Conservation (phyloP, 1,140 invertebrate genomes). For the Bombyx mandarina region DNA sequence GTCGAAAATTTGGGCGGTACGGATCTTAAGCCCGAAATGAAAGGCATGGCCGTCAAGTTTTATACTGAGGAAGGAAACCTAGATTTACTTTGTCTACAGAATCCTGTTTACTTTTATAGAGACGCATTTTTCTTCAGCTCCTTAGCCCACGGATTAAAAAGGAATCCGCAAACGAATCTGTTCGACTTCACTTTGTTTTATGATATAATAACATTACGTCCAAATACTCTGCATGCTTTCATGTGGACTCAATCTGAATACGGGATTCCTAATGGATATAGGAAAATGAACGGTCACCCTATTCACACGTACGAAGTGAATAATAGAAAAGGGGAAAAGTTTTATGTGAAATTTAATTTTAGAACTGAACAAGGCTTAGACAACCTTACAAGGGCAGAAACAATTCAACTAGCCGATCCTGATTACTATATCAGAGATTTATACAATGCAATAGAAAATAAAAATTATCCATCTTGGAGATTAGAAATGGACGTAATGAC, state of each 20-base stretch:
- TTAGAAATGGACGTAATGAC: slow-evolving; percentile 71
- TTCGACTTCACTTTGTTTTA: slow-evolving; percentile 88
- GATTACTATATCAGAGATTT: slow-evolving; percentile 81
- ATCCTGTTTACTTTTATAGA: slow-evolving; percentile 79
- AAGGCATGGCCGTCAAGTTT: slow-evolving; percentile 80
- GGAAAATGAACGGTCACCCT: slow-evolving; percentile 76
- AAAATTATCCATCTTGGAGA: slow-evolving; percentile 78
- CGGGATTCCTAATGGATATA: slow-evolving; percentile 87
- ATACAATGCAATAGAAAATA: slow-evolving; percentile 79
- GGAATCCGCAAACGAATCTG: slow-evolving; percentile 78
- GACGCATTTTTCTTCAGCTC: slow-evolving; percentile 76
- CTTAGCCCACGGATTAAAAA: slow-evolving; percentile 75
- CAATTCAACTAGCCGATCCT: slow-evolving; percentile 71
- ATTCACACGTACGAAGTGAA: slow-evolving; percentile 79
- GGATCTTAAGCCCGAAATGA: slow-evolving; percentile 78
- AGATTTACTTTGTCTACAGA: slow-evolving; percentile 82
- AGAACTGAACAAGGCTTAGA: slow-evolving; percentile 80
- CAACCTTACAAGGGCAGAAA: slow-evolving; percentile 71
- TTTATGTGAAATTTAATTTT: slow-evolving; percentile 82
- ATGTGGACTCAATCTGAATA: slow-evolving; percentile 79
- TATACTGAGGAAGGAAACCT: slow-evolving; percentile 83
- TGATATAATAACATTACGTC: slow-evolving; percentile 88
- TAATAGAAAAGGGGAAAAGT: slow-evolving; percentile 68
- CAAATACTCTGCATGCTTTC: slow-evolving; percentile 80
- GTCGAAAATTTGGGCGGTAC: slow-evolving; percentile 88